phyloP scores from a whole-genome alignment of 1,140 invertebrate species.

The Onthophagus taurus region DNA sequence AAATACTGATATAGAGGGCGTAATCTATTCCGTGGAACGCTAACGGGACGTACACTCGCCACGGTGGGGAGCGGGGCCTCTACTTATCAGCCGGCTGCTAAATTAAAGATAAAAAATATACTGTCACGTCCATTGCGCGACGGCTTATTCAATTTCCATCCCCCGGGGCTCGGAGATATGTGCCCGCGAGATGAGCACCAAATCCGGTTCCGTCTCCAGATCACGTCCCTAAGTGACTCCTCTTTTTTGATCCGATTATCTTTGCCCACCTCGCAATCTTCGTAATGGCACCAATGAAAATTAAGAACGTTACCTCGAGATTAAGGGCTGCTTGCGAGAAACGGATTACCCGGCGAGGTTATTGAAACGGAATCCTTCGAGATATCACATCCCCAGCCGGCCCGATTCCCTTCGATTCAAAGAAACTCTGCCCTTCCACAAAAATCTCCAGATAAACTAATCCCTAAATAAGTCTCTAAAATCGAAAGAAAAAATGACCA shows the following conservation, averaged over 20 bases:
- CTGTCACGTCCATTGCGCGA: slow-evolving; percentile 34
- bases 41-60: too few species aligned
- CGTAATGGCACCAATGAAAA: slow-evolving; percentile 38
- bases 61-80: too few species aligned
- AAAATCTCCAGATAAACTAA: too few species aligned
- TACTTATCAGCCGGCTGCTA: slow-evolving; percentile 31
- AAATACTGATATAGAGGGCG: slow-evolving; percentile 29
- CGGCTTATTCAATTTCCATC: slow-evolving; percentile 36
- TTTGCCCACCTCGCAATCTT: slow-evolving; percentile 32
- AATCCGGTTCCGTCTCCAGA: slow-evolving; percentile 30
- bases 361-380: slow-evolving; percentile 24
- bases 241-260: slow-evolving; percentile 35
- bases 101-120: slow-evolving; percentile 40
- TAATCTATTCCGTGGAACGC: slow-evolving; percentile 26
- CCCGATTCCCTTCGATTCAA: background rate
- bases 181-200: slow-evolving; percentile 27
- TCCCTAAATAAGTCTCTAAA: too few species aligned
- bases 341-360: too few species aligned
- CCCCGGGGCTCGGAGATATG: slow-evolving; percentile 20
- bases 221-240: slow-evolving; percentile 33
- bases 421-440: too few species aligned
- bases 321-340: too few species aligned
- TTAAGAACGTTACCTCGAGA: too few species aligned
- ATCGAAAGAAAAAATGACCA: too few species aligned
- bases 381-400: slow-evolving; percentile 5